Conservation (phyloP, 2,113 vertebrate genomes). For the Syngnathus typhle region DNA sequence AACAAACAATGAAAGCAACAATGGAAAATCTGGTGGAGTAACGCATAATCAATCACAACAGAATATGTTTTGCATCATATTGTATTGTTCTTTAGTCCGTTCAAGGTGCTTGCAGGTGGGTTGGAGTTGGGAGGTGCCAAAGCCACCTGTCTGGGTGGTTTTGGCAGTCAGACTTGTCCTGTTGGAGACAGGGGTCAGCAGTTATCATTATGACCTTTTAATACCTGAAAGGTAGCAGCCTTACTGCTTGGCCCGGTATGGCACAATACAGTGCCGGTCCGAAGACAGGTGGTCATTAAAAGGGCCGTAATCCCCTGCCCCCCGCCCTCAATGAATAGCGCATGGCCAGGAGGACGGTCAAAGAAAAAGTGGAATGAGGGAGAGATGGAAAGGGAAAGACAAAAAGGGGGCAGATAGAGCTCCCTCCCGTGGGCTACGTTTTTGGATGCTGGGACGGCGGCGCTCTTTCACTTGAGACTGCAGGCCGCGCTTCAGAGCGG, state of each 20-base stretch:
- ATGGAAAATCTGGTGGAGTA: background rate
- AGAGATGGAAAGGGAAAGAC: slow-evolving; percentile 41
- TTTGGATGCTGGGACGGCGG: slow-evolving; percentile 63
- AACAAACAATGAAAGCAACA: background rate
- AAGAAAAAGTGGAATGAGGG: slow-evolving; percentile 21
- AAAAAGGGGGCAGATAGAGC: slow-evolving; percentile 36
- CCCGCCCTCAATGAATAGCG: slow-evolving; percentile 63
- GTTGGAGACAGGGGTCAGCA: slow-evolving; percentile 52
- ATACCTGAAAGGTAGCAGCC: slow-evolving; percentile 28
- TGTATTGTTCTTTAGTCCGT: slow-evolving; percentile 2
- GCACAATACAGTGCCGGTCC: slow-evolving; percentile 51
- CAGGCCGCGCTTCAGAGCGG: slow-evolving; percentile 74
- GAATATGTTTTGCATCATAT: slow-evolving; percentile 3
- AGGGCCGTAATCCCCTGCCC: slow-evolving; percentile 69
- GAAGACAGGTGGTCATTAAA: slow-evolving; percentile 77
- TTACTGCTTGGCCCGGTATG: slow-evolving; percentile 54
- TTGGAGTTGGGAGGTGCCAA: background rate
- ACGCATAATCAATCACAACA: background rate
- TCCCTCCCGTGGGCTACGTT: slow-evolving; percentile 29
- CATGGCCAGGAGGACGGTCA: slow-evolving; percentile 54
- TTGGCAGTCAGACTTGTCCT: slow-evolving; percentile 25
- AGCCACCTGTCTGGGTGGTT: slow-evolving; percentile 29
- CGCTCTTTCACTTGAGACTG: slow-evolving; percentile 65
- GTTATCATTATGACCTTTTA: slow-evolving; percentile 48
- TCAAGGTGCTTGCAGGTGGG: background rate